Percentiles rank a stretch among this genome's conserved stretches.
These are phyloP conservation scores for Scyliorhinus canicula DNA, from an alignment of 2,797 vertebrate genomes.

Conservation along the genomic window DNA sequence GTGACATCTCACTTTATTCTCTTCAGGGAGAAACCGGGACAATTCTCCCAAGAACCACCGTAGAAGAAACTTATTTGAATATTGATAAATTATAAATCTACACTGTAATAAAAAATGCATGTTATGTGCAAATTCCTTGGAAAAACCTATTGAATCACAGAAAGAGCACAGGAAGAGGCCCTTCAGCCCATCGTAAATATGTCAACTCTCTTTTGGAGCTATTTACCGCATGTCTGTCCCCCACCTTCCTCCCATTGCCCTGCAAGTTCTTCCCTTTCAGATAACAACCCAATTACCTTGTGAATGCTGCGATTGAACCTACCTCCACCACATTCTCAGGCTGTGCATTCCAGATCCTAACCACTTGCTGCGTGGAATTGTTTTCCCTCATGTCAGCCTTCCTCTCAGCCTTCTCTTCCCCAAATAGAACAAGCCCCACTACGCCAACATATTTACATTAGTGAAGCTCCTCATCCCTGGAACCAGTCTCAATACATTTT, in stretches of 20 bases:
- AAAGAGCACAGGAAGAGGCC: no score
- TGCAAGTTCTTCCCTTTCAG: not conserved
- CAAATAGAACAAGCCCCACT: not conserved
- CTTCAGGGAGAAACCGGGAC: not conserved
- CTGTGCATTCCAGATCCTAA: not conserved
- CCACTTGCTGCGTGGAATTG: not conserved
- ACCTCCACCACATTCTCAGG: not conserved
- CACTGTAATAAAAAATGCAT: not conserved
- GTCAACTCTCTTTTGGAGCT: no score
- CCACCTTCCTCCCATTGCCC: no score
- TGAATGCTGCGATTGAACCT: not conserved
- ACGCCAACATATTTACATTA: not conserved
- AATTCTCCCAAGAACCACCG: not conserved
- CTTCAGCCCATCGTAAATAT: no score
- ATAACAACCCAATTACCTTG: not conserved
- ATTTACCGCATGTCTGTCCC: no score
- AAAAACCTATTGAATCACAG: no score
- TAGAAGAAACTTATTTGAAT: not conserved
- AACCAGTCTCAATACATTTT: not conserved
- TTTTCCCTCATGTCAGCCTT: not conserved
- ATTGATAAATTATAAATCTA: not conserved
- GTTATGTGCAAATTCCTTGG: not conserved
- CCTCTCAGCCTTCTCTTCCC: not conserved
- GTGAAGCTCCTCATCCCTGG: not conserved
- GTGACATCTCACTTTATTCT: not conserved